Conservation (phyloP, 2,113 vertebrate genomes). For the Phyllostomus discolor region DNA sequence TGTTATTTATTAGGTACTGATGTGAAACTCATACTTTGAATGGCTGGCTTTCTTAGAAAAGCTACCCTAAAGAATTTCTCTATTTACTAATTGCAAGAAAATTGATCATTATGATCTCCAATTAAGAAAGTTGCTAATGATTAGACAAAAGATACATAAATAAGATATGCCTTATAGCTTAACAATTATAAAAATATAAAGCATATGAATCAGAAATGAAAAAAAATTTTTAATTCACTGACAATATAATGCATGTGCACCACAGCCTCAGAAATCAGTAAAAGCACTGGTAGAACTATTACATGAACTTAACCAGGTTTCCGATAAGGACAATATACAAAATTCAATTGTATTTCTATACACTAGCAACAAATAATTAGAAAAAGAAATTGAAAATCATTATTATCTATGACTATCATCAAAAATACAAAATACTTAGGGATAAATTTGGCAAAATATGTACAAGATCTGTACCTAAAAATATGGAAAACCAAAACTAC, state of each 20-base stretch:
- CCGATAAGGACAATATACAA: neutral
- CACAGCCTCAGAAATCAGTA: neutral
- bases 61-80: neutral
- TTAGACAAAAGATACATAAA: neutral
- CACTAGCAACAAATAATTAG: neutral
- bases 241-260: neutral
- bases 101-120: neutral
- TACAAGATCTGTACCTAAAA: neutral
- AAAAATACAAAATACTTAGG: neutral
- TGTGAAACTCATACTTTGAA: neutral
- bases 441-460: neutral
- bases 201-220: neutral
- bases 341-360: neutral
- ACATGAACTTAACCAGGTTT: neutral
- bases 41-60: neutral
- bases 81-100: neutral
- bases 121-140: neutral
- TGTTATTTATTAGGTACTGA: neutral
- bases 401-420: neutral
- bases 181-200: neutral
- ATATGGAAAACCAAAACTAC: neutral
- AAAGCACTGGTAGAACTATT: neutral
- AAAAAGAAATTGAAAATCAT: neutral
- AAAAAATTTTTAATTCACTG: constrained; percentile 12
- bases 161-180: neutral